Percentiles rank a stretch among this genome's conserved stretches.
Conservation (phyloP, 2,888 invertebrate genomes). For the Cerastis leucographa region DNA sequence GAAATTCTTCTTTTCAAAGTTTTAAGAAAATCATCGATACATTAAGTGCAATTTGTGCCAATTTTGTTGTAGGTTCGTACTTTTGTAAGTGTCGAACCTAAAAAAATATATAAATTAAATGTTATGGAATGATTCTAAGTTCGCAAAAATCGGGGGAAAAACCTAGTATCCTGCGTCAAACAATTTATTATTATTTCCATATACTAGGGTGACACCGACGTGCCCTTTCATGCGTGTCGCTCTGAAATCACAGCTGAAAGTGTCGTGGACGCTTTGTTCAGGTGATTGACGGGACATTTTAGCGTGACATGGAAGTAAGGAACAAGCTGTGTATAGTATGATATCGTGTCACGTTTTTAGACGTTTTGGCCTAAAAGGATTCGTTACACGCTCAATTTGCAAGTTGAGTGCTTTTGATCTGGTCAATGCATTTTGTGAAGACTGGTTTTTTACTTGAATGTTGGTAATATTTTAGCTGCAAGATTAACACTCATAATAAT, state of each 20-base stretch:
- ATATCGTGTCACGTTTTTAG: neutral
- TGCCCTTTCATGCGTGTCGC: conserved; percentile 25
- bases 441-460: neutral
- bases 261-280: conserved; percentile 40
- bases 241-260: conserved; percentile 30
- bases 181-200: conserved; percentile 9
- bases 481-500: neutral
- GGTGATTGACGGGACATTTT: conserved; percentile 48
- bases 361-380: conserved; percentile 24
- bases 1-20: neutral
- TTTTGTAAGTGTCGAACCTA: neutral
- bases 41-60: neutral
- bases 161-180: neutral
- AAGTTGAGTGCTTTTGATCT: conserved; percentile 13
- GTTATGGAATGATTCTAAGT: neutral
- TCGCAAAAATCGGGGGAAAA: neutral
- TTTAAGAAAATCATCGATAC: neutral
- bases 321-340: conserved; percentile 1
- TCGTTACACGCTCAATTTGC: conserved; percentile 1
- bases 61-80: neutral
- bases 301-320: conserved; percentile 24
- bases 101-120: neutral
- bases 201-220: conserved; percentile 11
- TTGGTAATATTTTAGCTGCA: neutral
- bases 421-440: neutral